phyloP scores from a whole-genome alignment of 2,888 invertebrate species.

The Andrena dorsata region DNA sequence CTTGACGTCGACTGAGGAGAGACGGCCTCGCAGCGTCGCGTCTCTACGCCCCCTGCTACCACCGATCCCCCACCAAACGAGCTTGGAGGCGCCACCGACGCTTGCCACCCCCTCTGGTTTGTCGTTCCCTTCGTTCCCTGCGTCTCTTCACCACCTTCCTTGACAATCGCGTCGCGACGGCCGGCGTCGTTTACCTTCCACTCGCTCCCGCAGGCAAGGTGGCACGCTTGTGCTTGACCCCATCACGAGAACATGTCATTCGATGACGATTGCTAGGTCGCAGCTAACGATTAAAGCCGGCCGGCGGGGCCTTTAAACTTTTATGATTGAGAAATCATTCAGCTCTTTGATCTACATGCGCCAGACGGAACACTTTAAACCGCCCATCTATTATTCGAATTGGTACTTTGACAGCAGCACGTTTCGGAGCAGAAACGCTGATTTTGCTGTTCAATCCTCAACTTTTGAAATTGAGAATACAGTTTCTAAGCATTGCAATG shows the following conservation, averaged over 20 bases:
- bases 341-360: no score
- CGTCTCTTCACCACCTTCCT: conserved; percentile 23
- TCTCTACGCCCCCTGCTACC: conserved; percentile 76
- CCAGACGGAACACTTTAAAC: no score
- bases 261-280: neutral
- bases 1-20: conserved; percentile 84
- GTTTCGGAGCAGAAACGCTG: no score
- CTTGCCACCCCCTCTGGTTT: conserved; percentile 51
- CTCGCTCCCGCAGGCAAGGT: conserved; percentile 3
- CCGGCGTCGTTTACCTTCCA: conserved; percentile 12
- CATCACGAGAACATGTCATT: neutral
- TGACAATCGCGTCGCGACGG: conserved; percentile 14
- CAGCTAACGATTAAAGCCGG: no score
- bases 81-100: conserved; percentile 61
- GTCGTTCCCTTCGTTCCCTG: conserved; percentile 32
- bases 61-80: conserved; percentile 55
- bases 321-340: no score
- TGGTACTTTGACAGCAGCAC: no score
- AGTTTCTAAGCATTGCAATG: no score
- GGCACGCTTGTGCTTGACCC: conserved; percentile 27
- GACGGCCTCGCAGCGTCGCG: conserved; percentile 76
- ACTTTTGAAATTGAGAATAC: no score
- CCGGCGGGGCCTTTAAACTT: no score
- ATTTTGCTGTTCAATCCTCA: no score
- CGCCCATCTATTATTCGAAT: no score